phyloP scores from a whole-genome alignment of 1,140 invertebrate genomes.

The Trachelipus rathkii region DNA sequence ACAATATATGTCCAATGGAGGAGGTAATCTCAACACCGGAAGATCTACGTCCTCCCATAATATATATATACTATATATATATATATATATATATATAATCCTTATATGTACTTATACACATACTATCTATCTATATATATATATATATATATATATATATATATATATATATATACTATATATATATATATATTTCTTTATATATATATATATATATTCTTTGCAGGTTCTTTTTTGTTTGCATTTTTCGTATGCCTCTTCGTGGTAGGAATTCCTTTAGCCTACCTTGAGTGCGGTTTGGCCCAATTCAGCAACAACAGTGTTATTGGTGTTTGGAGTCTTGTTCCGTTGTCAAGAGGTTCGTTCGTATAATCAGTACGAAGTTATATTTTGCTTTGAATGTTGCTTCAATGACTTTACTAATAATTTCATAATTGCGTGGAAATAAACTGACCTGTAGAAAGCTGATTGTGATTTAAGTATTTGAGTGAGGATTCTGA shows the following conservation, averaged over 20 bases:
- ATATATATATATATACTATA: slow-evolving; percentile 1
- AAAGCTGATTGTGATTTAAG: too few relatives aligned
- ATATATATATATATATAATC: neutral
- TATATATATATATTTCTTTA: neutral
- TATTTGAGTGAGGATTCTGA: too few relatives aligned
- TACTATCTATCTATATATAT: neutral
- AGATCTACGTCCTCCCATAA: too few relatives aligned
- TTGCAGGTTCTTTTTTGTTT: neutral
- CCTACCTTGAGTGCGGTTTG: neutral
- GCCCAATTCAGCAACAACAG: slow-evolving; percentile 1
- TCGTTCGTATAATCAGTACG: neutral
- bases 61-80: too few relatives aligned
- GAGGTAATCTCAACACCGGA: too few relatives aligned
- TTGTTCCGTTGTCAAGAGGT: slow-evolving; percentile 1
- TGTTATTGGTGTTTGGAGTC: neutral
- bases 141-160: slow-evolving; percentile 8
- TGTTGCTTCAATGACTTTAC: too few relatives aligned
- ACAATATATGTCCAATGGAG: too few relatives aligned
- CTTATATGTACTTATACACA: neutral
- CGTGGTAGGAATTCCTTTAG: neutral
- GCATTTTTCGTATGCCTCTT: neutral
- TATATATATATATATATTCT: neutral
- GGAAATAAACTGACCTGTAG: too few relatives aligned
- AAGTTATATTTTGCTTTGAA: neutral
- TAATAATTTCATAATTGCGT: too few relatives aligned